Conservation (phyloP, 1,140 invertebrate genomes). For the Drosophila virilis region DNA sequence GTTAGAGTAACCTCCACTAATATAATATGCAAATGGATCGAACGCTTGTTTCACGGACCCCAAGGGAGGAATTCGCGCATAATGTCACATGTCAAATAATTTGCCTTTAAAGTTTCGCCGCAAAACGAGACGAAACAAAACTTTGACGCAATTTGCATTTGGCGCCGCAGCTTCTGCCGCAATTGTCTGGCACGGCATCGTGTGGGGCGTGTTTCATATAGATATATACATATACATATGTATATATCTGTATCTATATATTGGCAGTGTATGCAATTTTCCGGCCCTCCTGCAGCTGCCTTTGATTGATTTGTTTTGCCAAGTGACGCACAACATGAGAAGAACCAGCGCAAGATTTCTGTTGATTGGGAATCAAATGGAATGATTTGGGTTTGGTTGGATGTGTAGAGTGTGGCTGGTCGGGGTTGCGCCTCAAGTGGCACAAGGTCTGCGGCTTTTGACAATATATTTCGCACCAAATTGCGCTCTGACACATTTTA, state of each 20-base stretch:
- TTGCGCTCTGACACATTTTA: conserved; percentile 22
- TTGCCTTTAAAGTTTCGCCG: conserved; percentile 74
- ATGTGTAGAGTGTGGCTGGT: conserved; percentile 3
- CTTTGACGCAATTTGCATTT: conserved; percentile 72
- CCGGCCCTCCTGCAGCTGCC: conserved; percentile 38
- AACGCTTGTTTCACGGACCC: conserved; percentile 16
- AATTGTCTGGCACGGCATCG: conserved; percentile 18
- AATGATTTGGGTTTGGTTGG: conserved; percentile 18
- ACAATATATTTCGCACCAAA: conserved; percentile 40
- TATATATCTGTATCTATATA: conserved; percentile 8
- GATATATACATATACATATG: neutral
- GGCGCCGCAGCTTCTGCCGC: conserved; percentile 66
- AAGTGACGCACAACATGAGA: conserved; percentile 56
- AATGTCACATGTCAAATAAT: conserved; percentile 73
- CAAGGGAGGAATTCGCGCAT: conserved; percentile 41
- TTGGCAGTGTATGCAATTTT: conserved; percentile 51
- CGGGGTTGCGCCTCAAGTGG: conserved; percentile 31
- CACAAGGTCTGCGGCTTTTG: conserved; percentile 46
- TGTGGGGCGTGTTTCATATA: conserved; percentile 36
- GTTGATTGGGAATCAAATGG: conserved; percentile 42
- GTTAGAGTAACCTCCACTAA: neutral
- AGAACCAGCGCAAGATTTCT: conserved; percentile 49
- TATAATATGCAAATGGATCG: conserved; percentile 35
- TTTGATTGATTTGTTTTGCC: conserved; percentile 81
- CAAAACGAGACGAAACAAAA: conserved; percentile 24